Conservation (phyloP, 1,140 invertebrate species). For the Chironomus tepperi region DNA sequence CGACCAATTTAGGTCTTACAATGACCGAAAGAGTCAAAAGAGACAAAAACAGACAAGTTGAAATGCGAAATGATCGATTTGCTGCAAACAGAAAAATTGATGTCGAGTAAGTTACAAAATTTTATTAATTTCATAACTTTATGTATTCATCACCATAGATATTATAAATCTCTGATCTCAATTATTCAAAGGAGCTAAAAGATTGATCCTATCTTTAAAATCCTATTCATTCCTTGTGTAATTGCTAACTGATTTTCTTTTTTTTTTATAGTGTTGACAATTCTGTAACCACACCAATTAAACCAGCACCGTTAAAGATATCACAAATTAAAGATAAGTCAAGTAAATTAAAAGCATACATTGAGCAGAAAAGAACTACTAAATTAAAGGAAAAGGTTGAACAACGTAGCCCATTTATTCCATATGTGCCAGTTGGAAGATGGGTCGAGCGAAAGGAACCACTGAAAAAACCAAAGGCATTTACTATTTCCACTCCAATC, state of each 20-base stretch:
- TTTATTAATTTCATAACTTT: neutral
- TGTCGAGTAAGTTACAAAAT: neutral
- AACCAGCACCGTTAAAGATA: neutral
- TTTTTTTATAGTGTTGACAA: neutral
- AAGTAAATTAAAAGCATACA: neutral
- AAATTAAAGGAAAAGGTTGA: neutral
- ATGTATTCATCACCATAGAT: no score
- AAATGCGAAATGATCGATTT: neutral
- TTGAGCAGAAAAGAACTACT: neutral
- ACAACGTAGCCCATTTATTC: slow-evolving; percentile 2
- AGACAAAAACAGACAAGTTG: neutral
- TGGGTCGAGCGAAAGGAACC: neutral
- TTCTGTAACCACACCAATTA: neutral
- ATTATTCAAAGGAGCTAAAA: no score
- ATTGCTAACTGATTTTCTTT: no score
- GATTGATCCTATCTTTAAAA: no score
- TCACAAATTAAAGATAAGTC: neutral
- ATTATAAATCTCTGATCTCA: no score
- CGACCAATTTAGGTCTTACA: neutral
- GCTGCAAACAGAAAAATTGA: neutral
- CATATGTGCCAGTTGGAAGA: neutral
- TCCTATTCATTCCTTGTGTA: no score
- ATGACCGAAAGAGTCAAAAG: neutral
- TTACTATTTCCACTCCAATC: neutral
- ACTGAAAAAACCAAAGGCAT: neutral